These are phyloP conservation scores for Tridacna crocea DNA, from an alignment of 2,888 invertebrate genomes.

Conservation along the genomic window DNA sequence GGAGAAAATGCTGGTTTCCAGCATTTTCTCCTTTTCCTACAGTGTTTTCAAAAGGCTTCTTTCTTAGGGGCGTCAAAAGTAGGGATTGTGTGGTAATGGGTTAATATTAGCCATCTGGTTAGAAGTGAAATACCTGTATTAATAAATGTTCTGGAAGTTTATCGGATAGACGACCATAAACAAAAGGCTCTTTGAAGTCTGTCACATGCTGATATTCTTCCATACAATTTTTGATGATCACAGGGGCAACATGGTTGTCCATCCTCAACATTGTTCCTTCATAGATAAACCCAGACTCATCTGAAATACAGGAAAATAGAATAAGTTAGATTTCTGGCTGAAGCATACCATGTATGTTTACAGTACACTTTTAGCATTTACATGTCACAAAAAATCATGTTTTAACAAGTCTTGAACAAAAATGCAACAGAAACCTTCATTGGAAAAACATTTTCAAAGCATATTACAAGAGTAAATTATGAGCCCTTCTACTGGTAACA, in stretches of 20 bases:
- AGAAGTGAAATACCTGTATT: slow-evolving; percentile 70
- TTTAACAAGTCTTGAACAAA: background rate
- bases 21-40: background rate
- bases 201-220: slow-evolving; percentile 81
- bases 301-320: slow-evolving; percentile 17
- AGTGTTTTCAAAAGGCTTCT: no score
- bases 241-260: slow-evolving; percentile 80
- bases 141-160: slow-evolving; percentile 79
- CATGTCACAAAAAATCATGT: background rate
- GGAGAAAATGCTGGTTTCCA: background rate
- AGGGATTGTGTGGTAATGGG: no score
- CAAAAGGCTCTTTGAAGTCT: slow-evolving; percentile 80
- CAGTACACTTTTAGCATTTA: no score
- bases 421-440: background rate
- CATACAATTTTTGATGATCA: slow-evolving; percentile 82
- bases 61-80: no score
- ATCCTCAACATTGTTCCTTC: slow-evolving; percentile 42
- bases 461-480: no score
- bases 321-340: background rate
- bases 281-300: slow-evolving; percentile 32
- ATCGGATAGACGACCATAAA: slow-evolving; percentile 79
- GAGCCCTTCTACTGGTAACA: no score
- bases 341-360: no score
- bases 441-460: no score
- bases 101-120: no score